Evolutionary conservation across 2,797 vertebrate genomes (phyloP).

Genomic region (Myripristis murdjan): DNA sequence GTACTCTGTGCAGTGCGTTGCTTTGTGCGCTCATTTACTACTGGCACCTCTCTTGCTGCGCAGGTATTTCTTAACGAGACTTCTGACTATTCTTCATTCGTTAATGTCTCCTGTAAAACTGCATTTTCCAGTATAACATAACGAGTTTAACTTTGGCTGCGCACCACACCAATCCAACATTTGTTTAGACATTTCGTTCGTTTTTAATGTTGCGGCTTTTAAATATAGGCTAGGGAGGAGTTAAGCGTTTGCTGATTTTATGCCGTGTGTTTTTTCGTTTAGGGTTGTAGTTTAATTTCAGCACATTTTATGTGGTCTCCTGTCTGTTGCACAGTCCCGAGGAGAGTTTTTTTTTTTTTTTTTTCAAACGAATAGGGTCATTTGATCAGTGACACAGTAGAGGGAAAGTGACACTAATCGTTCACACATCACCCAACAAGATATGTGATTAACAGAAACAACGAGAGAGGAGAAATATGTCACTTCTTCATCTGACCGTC

Average conservation of each 20-base stretch:
- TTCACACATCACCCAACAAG: too few relatives aligned
- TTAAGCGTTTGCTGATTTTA: slow-evolving; percentile 1
- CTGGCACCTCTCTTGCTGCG: slow-evolving; percentile 57
- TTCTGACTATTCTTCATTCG: slow-evolving; percentile 38
- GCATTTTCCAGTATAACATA: slow-evolving; percentile 27
- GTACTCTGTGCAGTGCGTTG: slow-evolving; percentile 5
- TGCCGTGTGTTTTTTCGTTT: slow-evolving; percentile 15
- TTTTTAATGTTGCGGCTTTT: slow-evolving; percentile 42
- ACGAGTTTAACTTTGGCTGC: slow-evolving; percentile 34
- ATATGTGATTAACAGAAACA: background rate
- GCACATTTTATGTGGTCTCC: background rate
- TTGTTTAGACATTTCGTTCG: background rate
- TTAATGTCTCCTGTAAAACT: slow-evolving; percentile 49
- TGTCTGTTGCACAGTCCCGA: background rate
- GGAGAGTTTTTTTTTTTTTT: background rate
- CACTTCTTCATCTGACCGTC: background rate
- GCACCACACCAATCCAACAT: background rate
- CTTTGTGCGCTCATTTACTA: slow-evolving; percentile 1
- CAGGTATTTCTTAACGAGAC: slow-evolving; percentile 74
- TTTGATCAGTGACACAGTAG: background rate
- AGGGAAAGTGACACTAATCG: too few relatives aligned
- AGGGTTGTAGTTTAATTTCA: slow-evolving; percentile 18
- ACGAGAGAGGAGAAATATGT: background rate
- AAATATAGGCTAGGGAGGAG: background rate
- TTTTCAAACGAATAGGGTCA: background rate